phyloP scores from a whole-genome alignment of 2,888 invertebrate species.

The Chesias legatella region DNA sequence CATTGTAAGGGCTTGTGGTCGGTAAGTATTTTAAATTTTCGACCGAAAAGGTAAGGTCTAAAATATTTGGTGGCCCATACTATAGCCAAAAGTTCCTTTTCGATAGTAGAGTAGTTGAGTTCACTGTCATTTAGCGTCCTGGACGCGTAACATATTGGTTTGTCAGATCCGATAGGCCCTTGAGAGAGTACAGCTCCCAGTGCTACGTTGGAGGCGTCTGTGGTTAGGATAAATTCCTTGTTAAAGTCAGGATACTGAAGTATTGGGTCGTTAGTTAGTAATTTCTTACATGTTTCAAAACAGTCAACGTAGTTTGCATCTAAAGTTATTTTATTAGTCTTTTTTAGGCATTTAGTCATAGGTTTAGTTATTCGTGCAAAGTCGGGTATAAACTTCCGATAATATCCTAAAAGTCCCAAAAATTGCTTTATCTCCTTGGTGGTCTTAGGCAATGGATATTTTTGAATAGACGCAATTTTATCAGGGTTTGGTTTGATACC shows the following conservation, averaged over 20 bases:
- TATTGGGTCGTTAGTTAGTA: slow-evolving; percentile 36
- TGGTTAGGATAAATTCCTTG: slow-evolving; percentile 29
- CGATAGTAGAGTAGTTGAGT: slow-evolving; percentile 26
- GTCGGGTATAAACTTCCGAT: slow-evolving; percentile 34
- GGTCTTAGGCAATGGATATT: slow-evolving; percentile 33
- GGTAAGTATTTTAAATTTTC: no score
- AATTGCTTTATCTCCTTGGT: slow-evolving; percentile 32
- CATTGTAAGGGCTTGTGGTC: no score
- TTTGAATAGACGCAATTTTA: slow-evolving; percentile 31
- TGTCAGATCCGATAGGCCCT: slow-evolving; percentile 26
- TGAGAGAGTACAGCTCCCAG: slow-evolving; percentile 32
- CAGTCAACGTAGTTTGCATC: slow-evolving; percentile 24
- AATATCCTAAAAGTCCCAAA: slow-evolving; percentile 34
- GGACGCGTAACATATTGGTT: slow-evolving; percentile 19
- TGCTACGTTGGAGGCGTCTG: slow-evolving; percentile 39
- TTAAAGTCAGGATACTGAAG: slow-evolving; percentile 43
- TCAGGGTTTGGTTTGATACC: no score
- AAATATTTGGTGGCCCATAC: no score
- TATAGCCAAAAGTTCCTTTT: no score
- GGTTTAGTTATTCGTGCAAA: slow-evolving; percentile 21
- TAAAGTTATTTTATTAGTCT: slow-evolving; percentile 3
- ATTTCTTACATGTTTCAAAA: slow-evolving; percentile 27
- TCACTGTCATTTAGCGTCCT: slow-evolving; percentile 36
- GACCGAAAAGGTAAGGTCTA: no score
- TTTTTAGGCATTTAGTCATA: slow-evolving; percentile 1